A percentile compares a stretch with the other conserved stretches of the same genome.
Conservation (phyloP, 2,113 vertebrate genomes). For the Nyctibius bracteatus region DNA sequence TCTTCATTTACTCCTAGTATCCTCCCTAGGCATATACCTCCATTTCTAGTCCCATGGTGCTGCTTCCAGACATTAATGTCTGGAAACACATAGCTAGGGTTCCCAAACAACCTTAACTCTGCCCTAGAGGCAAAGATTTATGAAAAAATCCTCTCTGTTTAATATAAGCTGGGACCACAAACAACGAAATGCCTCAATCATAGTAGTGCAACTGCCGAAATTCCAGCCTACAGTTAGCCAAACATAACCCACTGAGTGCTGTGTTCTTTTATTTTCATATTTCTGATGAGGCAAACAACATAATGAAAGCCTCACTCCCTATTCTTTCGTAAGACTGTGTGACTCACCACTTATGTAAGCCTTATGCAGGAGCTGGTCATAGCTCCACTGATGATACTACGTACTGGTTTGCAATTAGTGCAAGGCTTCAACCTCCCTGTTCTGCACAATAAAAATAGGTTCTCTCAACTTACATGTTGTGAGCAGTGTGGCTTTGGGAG, state of each 20-base stretch:
- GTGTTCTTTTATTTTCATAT: slow-evolving; percentile 65
- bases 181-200: slow-evolving; percentile 27
- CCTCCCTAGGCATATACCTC: slow-evolving; percentile 4
- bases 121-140: slow-evolving; percentile 52
- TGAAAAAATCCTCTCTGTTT: slow-evolving; percentile 48
- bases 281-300: slow-evolving; percentile 58
- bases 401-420: slow-evolving; percentile 2
- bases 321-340: slow-evolving; percentile 21
- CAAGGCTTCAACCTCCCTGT: slow-evolving; percentile 2
- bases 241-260: slow-evolving; percentile 59
- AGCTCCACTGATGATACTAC: slow-evolving; percentile 46
- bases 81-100: slow-evolving; percentile 39
- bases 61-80: slow-evolving; percentile 61
- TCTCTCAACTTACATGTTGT: background rate
- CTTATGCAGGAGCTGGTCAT: slow-evolving; percentile 30
- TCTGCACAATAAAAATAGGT: slow-evolving; percentile 1
- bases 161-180: slow-evolving; percentile 66
- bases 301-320: slow-evolving; percentile 44
- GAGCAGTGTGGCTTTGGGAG: slow-evolving; percentile 18
- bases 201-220: slow-evolving; percentile 21
- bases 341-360: slow-evolving; percentile 63
- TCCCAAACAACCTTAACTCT: slow-evolving; percentile 51
- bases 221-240: slow-evolving; percentile 51
- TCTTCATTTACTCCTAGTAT: slow-evolving; percentile 26
- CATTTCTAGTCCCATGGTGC: slow-evolving; percentile 28